Evolutionary conservation across 1,140 invertebrate genomes (phyloP).

Genomic region (Wiebesia pumilae): DNA sequence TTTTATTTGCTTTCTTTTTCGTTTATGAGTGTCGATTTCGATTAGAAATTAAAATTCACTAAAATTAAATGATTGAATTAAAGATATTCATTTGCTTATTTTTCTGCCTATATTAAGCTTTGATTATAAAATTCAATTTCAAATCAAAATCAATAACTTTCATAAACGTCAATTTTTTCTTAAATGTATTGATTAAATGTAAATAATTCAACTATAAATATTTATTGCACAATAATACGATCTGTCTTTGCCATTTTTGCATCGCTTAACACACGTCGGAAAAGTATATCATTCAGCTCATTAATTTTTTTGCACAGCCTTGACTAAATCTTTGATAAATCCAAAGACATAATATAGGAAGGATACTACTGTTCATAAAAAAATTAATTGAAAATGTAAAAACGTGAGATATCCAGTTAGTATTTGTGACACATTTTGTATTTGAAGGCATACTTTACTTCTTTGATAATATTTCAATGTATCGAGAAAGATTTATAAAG

Average conservation of each 20-base stretch:
- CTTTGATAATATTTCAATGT: background rate
- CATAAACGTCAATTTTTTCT: background rate
- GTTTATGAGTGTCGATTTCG: background rate
- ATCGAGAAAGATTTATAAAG: no score
- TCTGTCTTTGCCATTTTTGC: background rate
- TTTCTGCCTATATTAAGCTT: background rate
- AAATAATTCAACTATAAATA: background rate
- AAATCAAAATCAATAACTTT: background rate
- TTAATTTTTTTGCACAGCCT: background rate
- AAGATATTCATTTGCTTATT: no score
- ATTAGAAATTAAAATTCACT: background rate
- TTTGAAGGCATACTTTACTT: background rate
- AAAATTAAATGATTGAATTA: no score
- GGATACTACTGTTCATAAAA: background rate
- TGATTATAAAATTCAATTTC: background rate
- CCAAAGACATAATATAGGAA: background rate
- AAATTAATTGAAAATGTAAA: conserved; percentile 5
- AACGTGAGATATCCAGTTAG: background rate
- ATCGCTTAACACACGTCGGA: background rate
- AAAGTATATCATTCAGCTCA: background rate
- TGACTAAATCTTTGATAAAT: conserved; percentile 5
- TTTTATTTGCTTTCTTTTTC: background rate
- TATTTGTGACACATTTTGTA: background rate
- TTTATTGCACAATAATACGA: background rate
- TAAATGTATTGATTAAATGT: background rate